Evolutionary conservation across 2,113 vertebrate species (phyloP).

Genomic region (Syngnathus scovelli): DNA sequence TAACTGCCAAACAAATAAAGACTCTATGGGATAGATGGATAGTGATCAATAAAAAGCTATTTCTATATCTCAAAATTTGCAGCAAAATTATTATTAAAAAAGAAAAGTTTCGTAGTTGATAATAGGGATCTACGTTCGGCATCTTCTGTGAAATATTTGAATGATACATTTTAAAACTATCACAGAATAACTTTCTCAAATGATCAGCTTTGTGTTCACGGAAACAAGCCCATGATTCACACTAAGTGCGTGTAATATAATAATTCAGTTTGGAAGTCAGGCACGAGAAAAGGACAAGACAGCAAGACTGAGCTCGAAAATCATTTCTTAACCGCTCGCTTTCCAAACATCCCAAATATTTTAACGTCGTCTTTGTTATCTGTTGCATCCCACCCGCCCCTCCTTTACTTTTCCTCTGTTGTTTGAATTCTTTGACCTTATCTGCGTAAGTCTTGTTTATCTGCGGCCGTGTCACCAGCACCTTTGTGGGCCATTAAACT

Average conservation of each 20-base stretch:
- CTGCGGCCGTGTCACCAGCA: slow-evolving; percentile 23
- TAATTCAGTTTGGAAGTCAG: not conserved
- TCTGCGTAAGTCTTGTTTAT: slow-evolving; percentile 16
- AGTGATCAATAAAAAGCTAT: too few species aligned
- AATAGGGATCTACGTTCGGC: too few species aligned
- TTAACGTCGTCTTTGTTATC: not conserved
- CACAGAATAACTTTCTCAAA: too few species aligned
- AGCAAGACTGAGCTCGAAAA: not conserved
- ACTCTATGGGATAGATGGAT: too few species aligned
- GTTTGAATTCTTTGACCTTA: slow-evolving; percentile 26
- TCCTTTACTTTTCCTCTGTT: slow-evolving; percentile 1
- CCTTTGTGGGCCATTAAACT: slow-evolving; percentile 47
- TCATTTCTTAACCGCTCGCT: not conserved
- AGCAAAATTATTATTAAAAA: too few species aligned
- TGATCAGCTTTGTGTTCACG: too few species aligned
- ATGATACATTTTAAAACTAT: too few species aligned
- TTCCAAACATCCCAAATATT: slow-evolving; percentile 2
- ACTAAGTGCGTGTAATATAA: not conserved
- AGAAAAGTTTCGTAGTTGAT: too few species aligned
- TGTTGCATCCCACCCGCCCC: not conserved
- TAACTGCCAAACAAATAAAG: too few species aligned
- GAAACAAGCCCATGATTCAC: too few species aligned
- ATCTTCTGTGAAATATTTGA: too few species aligned
- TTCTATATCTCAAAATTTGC: too few species aligned
- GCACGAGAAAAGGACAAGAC: not conserved